Evolutionary conservation across 1,140 invertebrate genomes (phyloP), one percentile per base, ranked within the genome.

Genomic region (Drosophila virilis): DNA sequence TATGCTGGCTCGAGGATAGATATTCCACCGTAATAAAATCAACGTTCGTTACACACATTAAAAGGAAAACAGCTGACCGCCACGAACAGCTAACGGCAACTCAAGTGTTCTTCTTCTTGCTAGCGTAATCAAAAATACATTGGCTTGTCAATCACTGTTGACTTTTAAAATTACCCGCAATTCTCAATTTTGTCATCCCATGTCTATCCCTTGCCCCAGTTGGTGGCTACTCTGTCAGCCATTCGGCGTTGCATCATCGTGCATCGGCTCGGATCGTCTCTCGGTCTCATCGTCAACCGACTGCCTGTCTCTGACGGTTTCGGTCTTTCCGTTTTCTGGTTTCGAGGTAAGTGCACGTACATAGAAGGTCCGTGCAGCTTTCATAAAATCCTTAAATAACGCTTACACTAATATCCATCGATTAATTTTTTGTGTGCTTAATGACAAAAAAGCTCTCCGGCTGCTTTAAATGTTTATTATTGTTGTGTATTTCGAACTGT

Each of bases 261-360:
- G 67, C 72, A 70, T 15, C 59, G 66, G 64, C 38, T 58, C 37
- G 22, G 22, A 28, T 70, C 67, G 68, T 60, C 12, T 43, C 32
- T 61, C 46, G 43, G 33, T 51, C 46, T 33, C 43, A 33, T 61
- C 55, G 48, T 66, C 35, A 46, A 66, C 42, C 59, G 67, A 73
- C 28, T 65, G 37, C 9, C n/a, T 70, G 67, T 57, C 58, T 54
- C 17, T 54, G 59, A 33, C 59, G 51, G 57, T 58, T 60, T 72
- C 79, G 70, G 80, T 60, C 84, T 90, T 89, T 89, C 81, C 84
- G 77, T 80, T 89, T 90, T 89, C 70, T 70, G 80, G 72, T 85
- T 89, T 90, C 71, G 80, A 89, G 84, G 84, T 89, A 90, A 89
- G 84, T 83, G 74, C 78, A 80, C 80, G 74, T 66, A 58, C 50